phyloP scores from a whole-genome alignment of 2,113 vertebrate genomes.

The Lasiurus cinereus region DNA sequence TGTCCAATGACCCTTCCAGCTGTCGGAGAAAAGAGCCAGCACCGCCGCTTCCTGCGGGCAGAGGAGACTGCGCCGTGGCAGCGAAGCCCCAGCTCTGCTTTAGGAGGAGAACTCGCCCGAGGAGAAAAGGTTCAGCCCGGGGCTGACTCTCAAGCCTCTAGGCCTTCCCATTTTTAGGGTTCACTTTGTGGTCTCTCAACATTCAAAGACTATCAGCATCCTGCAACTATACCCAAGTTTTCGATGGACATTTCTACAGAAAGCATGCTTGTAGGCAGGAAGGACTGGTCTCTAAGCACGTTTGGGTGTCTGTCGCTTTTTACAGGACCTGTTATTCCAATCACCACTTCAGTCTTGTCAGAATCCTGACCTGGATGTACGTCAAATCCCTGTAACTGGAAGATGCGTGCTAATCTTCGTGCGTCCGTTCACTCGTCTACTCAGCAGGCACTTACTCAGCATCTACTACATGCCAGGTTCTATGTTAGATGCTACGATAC shows the following conservation, averaged over 20 bases:
- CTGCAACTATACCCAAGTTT: background rate
- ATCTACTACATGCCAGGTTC: background rate
- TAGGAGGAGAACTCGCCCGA: background rate
- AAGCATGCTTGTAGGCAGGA: background rate
- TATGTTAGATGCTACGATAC: background rate
- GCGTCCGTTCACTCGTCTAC: background rate
- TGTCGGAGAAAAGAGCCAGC: background rate
- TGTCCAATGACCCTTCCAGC: background rate
- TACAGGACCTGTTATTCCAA: background rate
- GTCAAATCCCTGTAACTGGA: background rate
- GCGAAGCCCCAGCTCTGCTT: background rate
- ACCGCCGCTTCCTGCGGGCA: background rate
- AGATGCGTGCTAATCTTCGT: background rate
- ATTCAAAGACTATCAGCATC: background rate
- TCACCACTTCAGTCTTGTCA: background rate
- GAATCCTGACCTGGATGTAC: background rate
- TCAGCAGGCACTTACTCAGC: background rate
- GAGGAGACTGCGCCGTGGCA: background rate
- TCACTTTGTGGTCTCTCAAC: background rate
- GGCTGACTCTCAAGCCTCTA: background rate
- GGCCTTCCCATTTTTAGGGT: background rate
- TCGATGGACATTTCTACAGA: background rate
- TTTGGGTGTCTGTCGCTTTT: background rate
- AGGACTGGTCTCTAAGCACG: background rate
- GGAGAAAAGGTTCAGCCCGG: background rate